Evolutionary conservation across 2,113 vertebrate species (phyloP), one percentile per base, ranked within the genome.

Genomic region (Rhinogobius similis): DNA sequence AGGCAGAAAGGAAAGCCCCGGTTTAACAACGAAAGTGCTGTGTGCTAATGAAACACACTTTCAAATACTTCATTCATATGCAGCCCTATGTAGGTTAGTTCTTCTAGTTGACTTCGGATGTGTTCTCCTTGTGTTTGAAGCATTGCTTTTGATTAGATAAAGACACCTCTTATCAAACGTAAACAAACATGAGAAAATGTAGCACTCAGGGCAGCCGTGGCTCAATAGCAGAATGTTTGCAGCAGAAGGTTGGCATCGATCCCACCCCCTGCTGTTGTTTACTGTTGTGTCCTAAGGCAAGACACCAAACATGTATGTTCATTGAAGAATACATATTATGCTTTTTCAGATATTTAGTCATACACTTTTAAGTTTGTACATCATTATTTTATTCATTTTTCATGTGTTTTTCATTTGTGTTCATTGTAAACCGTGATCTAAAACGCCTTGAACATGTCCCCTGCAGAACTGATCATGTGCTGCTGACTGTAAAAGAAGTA

Each of bases 1-100:
- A 86, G 72, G 18, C 59, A 70, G 73, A 50, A 10, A 41, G 32
- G 67, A 79, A 75, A 72, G 62, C 75, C 64, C 73, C 5, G 32
- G 43, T 71, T 76, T 69, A 61, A 64, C 62, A 63, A 9, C 20
- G 72, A 73, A 38, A 50, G n/a, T 21, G 10, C 46, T 8, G 39
- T 64, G 53, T 68, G 64, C 56, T 61, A 61, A 59, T 32, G 8
- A 20, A 26, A 32, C 26, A 27, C 24, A 3, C 24, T 56, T 38
- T 36, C 32, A 36, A 50, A 58, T 10, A 10, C 18, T 4, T 70
- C 10, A 27, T 27, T 70, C 56, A 32, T 32, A 61, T 61, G 29
- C 27, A 56, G 53, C 56, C 27, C 27, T n/a, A 61, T 61, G 56
- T 61, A 61, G 56, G 56, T 61, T 61, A 61, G 55, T 32, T 53